phyloP scores from a whole-genome alignment of 2,888 invertebrate genomes.

The Heliconius sara region DNA sequence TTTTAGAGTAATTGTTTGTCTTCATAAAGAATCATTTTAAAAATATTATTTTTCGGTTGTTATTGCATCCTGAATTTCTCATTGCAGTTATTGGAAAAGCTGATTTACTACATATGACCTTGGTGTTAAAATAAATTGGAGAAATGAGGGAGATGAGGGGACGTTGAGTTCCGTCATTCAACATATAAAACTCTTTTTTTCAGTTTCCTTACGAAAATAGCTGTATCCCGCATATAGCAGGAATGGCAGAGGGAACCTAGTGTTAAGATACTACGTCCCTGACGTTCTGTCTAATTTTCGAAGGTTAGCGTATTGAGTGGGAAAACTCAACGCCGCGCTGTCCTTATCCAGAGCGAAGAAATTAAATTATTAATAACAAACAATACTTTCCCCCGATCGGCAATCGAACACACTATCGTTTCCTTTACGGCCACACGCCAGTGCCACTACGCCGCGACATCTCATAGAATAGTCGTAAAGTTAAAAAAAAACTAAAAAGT shows the following conservation, averaged over 20 bases:
- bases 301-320: neutral
- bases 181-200: neutral
- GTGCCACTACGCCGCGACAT: too few relatives aligned
- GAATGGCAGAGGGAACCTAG: neutral
- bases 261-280: neutral
- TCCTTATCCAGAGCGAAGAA: neutral
- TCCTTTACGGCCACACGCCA: too few relatives aligned
- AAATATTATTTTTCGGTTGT: too few relatives aligned
- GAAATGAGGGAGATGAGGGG: too few relatives aligned
- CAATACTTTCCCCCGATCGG: too few relatives aligned
- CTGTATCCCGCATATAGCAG: neutral
- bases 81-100: neutral
- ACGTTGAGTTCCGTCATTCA: neutral
- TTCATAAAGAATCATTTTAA: neutral
- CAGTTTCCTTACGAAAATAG: too few relatives aligned
- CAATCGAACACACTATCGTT: too few relatives aligned
- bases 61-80: too few relatives aligned
- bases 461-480: too few relatives aligned
- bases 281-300: neutral
- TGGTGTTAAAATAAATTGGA: neutral
- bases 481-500: too few relatives aligned
- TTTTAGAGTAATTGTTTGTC: neutral
- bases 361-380: neutral
- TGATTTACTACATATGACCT: neutral
- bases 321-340: too few relatives aligned